Percentiles rank a stretch among this genome's conserved stretches.
phyloP scores from a whole-genome alignment of 2,888 invertebrate genomes.

The Spilosoma lubricipeda region DNA sequence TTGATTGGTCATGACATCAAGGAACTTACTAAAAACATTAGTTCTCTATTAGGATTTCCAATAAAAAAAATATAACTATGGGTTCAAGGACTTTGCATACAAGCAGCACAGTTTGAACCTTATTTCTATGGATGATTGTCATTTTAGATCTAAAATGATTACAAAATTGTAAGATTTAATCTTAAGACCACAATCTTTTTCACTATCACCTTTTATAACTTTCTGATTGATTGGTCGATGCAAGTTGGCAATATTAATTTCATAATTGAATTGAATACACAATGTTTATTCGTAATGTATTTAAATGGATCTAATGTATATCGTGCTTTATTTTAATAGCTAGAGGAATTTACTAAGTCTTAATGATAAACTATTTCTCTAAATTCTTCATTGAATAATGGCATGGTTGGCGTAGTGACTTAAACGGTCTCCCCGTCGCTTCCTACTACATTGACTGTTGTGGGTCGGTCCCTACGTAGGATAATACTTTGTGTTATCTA shows the following conservation, averaged over 20 bases:
- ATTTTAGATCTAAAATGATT: neutral
- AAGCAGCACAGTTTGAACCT: neutral
- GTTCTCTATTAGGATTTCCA: neutral
- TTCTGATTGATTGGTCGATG: constrained; percentile 13
- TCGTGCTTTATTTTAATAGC: neutral
- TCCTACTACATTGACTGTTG: too few species aligned
- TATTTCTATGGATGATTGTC: neutral
- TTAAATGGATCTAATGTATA: neutral
- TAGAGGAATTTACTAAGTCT: neutral
- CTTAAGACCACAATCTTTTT: neutral
- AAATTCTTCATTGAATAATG: neutral
- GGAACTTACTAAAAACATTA: neutral
- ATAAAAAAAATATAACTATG: neutral
- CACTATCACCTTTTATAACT: neutral
- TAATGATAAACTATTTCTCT: neutral
- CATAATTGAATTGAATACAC: constrained; percentile 10
- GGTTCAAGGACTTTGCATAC: neutral
- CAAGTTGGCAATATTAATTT: constrained; percentile 10
- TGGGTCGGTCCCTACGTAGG: too few species aligned
- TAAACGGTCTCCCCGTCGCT: too few species aligned
- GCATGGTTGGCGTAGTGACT: too few species aligned
- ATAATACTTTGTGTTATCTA: too few species aligned
- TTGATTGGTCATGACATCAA: neutral
- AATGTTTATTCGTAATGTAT: neutral
- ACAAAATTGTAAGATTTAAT: neutral